Evolutionary conservation across 2,888 invertebrate species (phyloP), one percentile per base, ranked within the genome.

Genomic region (Andrena dorsata): DNA sequence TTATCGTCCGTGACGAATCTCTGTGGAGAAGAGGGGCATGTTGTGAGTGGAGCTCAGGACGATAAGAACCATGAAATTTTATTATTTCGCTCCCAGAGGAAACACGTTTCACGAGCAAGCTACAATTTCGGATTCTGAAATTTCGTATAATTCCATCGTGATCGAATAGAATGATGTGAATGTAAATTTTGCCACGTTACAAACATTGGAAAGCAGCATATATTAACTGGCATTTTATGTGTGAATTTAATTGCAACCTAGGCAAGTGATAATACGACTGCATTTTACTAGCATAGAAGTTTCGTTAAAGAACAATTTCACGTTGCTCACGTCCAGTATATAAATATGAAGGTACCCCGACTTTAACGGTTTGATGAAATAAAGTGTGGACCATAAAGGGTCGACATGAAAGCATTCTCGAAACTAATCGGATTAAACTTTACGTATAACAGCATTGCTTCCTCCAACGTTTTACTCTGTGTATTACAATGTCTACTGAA

Each of bases 351-450:
- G 47, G 20, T 49, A 2, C n/a, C 26, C 7, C 10, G 32, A 23
- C 7, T 58, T 26, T 10, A 58, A 32, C 10, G 6, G 26, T 10
- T 58, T 76, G 6, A 49, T 49, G 20, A 47, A 65, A 71, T 49
- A 65, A 69, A 64, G 41, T 76, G 30, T 10, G 53, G 63, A n/a
- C 41, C 20, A 41, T 41, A 51, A 68, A 61, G 41, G 32, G 13
- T 2, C 20, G 61, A 6, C 56, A n/a, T 41, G 30, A 30, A 76
- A 76, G 41, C 41, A 64, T 47, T 23, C 63, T n/a, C 47, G 10
- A 47, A 56, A 63, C 23, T 70, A 51, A 72, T 76, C 26, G n/a
- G 28, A 65, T 71, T 77, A 49, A 35, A 58, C 8, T 65, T 49
- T 32, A 5, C 30, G 5, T 53, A 10, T 4, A 41, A 63, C 30